Evolutionary conservation across 2,113 vertebrate genomes (phyloP), one percentile per base, ranked within the genome.

Genomic region (Tragelaphus scriptus): DNA sequence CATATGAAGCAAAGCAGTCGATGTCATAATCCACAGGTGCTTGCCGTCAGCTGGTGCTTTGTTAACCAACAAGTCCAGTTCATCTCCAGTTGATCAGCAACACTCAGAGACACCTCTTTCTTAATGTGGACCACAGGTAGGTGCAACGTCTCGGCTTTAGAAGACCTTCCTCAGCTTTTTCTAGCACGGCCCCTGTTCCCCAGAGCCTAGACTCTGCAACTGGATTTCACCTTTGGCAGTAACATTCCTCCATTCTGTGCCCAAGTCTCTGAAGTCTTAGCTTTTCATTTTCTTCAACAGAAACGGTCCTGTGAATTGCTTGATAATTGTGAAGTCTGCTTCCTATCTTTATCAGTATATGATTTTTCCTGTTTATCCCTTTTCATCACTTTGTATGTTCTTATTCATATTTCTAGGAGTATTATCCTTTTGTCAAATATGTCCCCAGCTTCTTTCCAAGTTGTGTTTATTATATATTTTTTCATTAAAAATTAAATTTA

Each of bases 231-330:
- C 28, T 53, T 80, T 3, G 17, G 44, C 68, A 79, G 25, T 40
- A 16, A 61, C 51, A 40, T 40, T 61, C 51, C n/a, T 68, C 59
- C 85, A 49, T 10, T 75, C 15, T 16, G 2, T 63, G 19, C 26
- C 44, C 63, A 49, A 93, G 26, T 68, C 28, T 85, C 44, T 85
- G 82, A 93, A 58, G 10, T 26, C 65, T 77, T n/a, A 55, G 14
- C 2, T n/a, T 65, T 71, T 94, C 3, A 55, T 68, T 94, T 89
- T 89, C 77, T 68, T 56, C 65, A 71, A 56, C 10, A 84, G 68
- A 63, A 56, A n/a, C 36, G 9, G 36, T 89, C 36, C 36, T 85
- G 8, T 12, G 23, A 71, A 11, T 32, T 51, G 28, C 61, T 36
- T 86, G 13, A 80, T 53, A 49, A 77, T 44, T 86, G 49, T 63